These are phyloP conservation scores for Lycocerus yunnanus DNA, from an alignment of 2,888 invertebrate genomes.

Conservation along the genomic window DNA sequence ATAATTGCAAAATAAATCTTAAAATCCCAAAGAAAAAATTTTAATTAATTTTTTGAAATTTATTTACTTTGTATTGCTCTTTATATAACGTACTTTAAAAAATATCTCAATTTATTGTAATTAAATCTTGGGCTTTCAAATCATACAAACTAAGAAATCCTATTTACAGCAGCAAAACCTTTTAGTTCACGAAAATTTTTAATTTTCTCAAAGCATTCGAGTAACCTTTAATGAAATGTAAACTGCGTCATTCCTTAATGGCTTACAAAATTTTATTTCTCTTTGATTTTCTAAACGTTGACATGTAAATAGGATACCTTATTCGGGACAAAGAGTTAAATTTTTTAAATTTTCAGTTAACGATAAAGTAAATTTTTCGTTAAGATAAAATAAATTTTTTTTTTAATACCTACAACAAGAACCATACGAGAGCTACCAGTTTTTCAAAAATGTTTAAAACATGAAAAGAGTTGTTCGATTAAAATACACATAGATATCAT, in stretches of 20 bases:
- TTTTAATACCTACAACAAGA: too few relatives aligned
- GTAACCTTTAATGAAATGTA: conserved; percentile 19
- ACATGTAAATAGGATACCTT: background rate
- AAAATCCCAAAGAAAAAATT: background rate
- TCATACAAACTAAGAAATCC: background rate
- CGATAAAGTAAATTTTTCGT: too few relatives aligned
- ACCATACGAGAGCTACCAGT: too few relatives aligned
- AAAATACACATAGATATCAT: too few relatives aligned
- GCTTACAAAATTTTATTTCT: conserved; percentile 4
- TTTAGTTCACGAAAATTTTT: background rate
- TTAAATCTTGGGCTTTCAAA: background rate
- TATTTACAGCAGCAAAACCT: background rate
- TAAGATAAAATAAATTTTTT: too few relatives aligned
- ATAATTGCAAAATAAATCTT: too few relatives aligned
- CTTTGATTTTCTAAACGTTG: background rate
- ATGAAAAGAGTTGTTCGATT: too few relatives aligned
- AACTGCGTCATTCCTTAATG: conserved; percentile 13
- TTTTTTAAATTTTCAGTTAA: too few relatives aligned
- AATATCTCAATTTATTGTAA: background rate
- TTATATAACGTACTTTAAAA: background rate
- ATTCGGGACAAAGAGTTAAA: background rate
- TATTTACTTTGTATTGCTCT: background rate
- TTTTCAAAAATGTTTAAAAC: too few relatives aligned
- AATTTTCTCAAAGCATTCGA: background rate
- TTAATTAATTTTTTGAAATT: background rate